Evolutionary conservation across 2,113 vertebrate genomes (phyloP).

Genomic region (Vidua chalybeata): DNA sequence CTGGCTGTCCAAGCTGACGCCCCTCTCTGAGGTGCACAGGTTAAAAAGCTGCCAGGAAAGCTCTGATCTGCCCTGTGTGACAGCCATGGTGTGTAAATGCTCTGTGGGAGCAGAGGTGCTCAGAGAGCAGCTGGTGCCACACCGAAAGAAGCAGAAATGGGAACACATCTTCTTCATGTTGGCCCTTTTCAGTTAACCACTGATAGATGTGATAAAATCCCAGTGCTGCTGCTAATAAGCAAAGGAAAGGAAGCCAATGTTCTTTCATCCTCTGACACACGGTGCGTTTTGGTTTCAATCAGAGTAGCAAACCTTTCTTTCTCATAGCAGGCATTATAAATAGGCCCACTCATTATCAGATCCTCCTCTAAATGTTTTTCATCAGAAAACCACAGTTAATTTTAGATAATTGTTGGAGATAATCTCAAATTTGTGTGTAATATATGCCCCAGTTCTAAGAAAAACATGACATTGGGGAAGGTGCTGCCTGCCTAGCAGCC

Average conservation of each 20-base stretch:
- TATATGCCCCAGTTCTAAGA: conserved; percentile 71
- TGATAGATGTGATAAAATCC: background rate
- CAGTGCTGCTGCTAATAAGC: conserved; percentile 4
- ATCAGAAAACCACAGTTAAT: conserved; percentile 83
- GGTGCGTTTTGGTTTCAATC: background rate
- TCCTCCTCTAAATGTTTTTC: conserved; percentile 77
- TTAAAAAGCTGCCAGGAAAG: background rate
- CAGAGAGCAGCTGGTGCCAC: background rate
- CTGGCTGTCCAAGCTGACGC: background rate
- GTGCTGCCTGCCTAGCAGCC: conserved; percentile 12
- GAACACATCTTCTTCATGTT: background rate
- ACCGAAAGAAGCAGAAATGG: background rate
- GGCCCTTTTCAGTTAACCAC: conserved; percentile 43
- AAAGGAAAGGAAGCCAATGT: background rate
- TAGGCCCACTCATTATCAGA: conserved; percentile 76
- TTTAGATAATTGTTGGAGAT: conserved; percentile 79
- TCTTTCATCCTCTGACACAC: background rate
- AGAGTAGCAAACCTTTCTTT: conserved; percentile 3
- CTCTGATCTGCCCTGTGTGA: background rate
- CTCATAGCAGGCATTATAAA: conserved; percentile 67
- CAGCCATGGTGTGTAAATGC: accelerated
- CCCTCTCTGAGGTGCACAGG: background rate
- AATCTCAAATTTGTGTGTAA: conserved; percentile 77
- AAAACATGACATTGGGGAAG: conserved; percentile 67
- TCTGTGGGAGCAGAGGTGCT: background rate